Evolutionary conservation across 1,140 invertebrate genomes (phyloP), one percentile per base, ranked within the genome.

Genomic region (Pissodes strobi): DNA sequence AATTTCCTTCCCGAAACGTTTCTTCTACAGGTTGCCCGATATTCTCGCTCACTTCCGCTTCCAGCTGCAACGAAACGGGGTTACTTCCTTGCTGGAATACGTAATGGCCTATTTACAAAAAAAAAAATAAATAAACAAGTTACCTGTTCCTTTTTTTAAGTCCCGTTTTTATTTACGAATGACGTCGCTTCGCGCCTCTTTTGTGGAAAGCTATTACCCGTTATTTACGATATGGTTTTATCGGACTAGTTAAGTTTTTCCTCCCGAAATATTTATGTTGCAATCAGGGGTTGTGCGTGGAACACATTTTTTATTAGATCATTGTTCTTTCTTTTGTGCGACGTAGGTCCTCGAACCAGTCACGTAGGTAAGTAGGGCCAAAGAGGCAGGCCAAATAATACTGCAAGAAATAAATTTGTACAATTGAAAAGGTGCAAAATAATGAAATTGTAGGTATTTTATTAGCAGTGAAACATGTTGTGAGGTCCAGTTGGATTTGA

Each of bases 171-270:
- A 39, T 53, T 37, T 38, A 53, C 5, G 37, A 39, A 53, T 38
- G 51, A 39, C 51, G 48, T 52, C 48, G 13, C 27, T 30, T 52
- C 27, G 21, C 45, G 17, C 48, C 23, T 51, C 48, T 51, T 51
- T 51, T 51, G 48, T 51, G 48, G 48, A 51, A 51, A 51, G n/a
- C 27, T 30, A 30, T 51, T 30, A 25, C 48, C 22, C 23, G 38
- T 59, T 48, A 59, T 59, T 48, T 59, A 59, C 41, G 43, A 59
- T 59, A 59, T 48, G 57, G 57, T 46, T 48, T 48, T 48, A 59
- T 59, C 57, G 46, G 45, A 27, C 37, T 23, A 15, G 48, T 51
- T 51, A 51, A 51, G 23, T 51, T 45, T 45, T 45, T 45, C n/a
- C 41, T 45, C 19, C 5, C 41, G 41, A 45, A 21, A 45, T 45